phyloP scores from a whole-genome alignment of 2,888 invertebrate species.

The Thalpophila matura region DNA sequence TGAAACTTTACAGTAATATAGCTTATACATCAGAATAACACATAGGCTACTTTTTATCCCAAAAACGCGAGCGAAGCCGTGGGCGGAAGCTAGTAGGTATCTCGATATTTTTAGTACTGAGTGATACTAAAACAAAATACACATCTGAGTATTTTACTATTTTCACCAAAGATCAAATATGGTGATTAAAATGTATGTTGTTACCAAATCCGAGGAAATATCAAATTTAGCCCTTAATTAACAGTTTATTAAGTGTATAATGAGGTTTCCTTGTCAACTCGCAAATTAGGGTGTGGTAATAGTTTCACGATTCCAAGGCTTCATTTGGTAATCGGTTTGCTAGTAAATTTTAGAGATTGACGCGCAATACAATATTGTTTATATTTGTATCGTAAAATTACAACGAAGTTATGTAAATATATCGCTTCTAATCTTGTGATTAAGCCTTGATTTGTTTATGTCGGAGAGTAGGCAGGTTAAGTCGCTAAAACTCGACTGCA shows the following conservation, averaged over 20 bases:
- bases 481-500: no score
- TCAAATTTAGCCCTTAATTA: conserved; percentile 41
- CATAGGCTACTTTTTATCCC: no score
- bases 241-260: conserved; percentile 36
- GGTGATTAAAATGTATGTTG: not conserved
- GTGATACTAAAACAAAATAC: no score
- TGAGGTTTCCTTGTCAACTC: conserved; percentile 34
- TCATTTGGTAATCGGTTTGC: conserved; percentile 29
- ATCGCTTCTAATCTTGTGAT: not conserved
- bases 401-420: conserved; percentile 1
- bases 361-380: not conserved
- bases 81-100: no score
- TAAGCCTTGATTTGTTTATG: not conserved
- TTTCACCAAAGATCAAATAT: no score
- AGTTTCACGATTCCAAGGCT: conserved; percentile 47
- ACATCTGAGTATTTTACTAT: no score
- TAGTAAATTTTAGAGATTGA: conserved; percentile 11
- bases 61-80: no score
- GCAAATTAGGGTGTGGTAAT: conserved; percentile 40
- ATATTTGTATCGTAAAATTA: conserved; percentile 1
- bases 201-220: conserved; percentile 10
- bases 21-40: no score
- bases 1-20: no score
- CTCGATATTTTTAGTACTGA: no score
- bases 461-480: conserved; percentile 10